Evolutionary conservation across 2,888 invertebrate species (phyloP), one percentile per base, ranked within the genome.

Genomic region (Calameuta pallipes): DNA sequence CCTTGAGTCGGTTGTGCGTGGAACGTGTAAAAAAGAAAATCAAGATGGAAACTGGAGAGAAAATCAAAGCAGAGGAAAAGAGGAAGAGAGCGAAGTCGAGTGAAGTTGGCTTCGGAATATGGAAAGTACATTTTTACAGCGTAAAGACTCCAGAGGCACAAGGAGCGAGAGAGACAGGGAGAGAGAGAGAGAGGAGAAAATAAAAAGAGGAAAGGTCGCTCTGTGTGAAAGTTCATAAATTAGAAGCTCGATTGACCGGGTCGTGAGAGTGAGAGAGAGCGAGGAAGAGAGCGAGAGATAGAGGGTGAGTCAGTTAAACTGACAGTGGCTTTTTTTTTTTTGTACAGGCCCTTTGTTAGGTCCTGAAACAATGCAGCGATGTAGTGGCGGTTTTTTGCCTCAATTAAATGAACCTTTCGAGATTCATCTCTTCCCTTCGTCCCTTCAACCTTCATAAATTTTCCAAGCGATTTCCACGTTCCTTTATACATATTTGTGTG

Each of bases 271-370:
- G 9, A 9, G 56, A 9, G 56, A 2, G 23, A 11, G n/a, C 0
- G 70, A 13, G 15, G n/a, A 30, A 70, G 71, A 71, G 71, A 71
- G 31, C 6, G 31, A 71, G 31, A 71, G 31, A 71, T 31, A 31
- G 31, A 71, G 71, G 33, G 71, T n/a, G 71, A 71, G 71, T 71
- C 84, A 81, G 83, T 84, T 84, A 83, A 84, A 80, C 82, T 79
- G 80, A 69, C 76, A 73, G 69, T 79, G 78, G 78, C 78, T 79
- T 78, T 81, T 82, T 69, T 82, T 69, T 80, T 79, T 80, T 80
- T 80, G 75, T 77, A 76, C 78, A 78, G 79, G 80, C 80, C 82
- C 76, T 82, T 84, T 81, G 79, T 82, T 79, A 80, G 77, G 69
- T 71, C 69, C 76, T 69, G 75, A 78, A 77, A 79, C 77, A 80